These are phyloP conservation scores for Onthophagus taurus DNA, from an alignment of 1,140 invertebrate species.

Conservation along the genomic window DNA sequence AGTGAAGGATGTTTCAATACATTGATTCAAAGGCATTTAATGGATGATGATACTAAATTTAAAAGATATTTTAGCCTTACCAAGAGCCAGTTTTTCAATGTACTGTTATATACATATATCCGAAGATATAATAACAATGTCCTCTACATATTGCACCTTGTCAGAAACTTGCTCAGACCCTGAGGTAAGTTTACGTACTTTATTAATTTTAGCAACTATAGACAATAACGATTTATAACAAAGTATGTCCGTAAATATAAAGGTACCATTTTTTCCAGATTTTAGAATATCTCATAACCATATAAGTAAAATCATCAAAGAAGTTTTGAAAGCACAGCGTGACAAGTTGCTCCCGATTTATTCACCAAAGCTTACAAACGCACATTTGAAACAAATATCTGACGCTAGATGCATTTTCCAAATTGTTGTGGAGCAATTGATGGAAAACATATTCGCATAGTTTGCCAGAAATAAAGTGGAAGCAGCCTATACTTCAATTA, in stretches of 20 bases:
- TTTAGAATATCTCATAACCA: not conserved
- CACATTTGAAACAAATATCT: no score
- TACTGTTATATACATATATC: not conserved
- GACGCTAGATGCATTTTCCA: no score
- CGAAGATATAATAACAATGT: not conserved
- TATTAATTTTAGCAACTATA: not conserved
- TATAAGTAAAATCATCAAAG: not conserved
- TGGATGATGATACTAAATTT: conserved; percentile 6
- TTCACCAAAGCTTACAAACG: no score
- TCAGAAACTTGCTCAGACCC: not conserved
- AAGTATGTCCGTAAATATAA: not conserved
- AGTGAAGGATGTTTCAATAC: conserved; percentile 10
- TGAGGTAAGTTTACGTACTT: not conserved
- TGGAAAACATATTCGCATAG: no score
- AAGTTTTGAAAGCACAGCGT: no score
- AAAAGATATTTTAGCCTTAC: conserved; percentile 3
- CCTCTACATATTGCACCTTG: not conserved
- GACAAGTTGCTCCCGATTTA: no score
- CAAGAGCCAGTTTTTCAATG: conserved; percentile 4
- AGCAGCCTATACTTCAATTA: conserved; percentile 25
- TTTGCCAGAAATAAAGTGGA: conserved; percentile 28
- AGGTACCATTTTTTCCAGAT: not conserved
- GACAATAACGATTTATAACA: no score
- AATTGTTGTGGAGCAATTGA: no score
- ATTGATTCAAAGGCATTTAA: conserved; percentile 5